phyloP scores from a whole-genome alignment of 2,888 invertebrate genomes.

The Xestia c-nigrum region DNA sequence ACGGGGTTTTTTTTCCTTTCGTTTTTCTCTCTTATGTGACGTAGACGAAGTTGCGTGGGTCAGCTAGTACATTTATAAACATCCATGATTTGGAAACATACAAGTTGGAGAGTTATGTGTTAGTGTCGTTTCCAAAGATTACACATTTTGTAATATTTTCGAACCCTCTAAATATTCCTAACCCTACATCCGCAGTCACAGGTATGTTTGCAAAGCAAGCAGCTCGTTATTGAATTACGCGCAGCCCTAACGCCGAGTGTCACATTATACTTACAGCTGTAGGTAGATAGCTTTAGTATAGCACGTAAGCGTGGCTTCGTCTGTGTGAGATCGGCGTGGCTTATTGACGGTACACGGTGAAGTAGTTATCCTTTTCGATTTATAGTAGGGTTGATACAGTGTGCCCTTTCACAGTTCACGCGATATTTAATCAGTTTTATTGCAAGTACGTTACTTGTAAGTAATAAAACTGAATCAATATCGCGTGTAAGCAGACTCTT shows the following conservation, averaged over 20 bases:
- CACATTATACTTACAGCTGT: constrained; percentile 44
- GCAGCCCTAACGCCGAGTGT: constrained; percentile 46
- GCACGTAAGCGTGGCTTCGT: constrained; percentile 8
- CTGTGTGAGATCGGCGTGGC: neutral
- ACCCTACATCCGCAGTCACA: constrained; percentile 19
- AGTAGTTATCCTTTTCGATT: neutral
- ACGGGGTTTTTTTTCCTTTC: too few species aligned
- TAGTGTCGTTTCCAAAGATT: neutral
- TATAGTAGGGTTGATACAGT: neutral
- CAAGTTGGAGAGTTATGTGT: too few species aligned
- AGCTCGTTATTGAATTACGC: constrained; percentile 56
- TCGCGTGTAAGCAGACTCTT: too few species aligned
- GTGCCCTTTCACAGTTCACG: neutral
- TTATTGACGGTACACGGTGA: neutral
- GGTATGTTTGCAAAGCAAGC: constrained; percentile 55
- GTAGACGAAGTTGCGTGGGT: too few species aligned
- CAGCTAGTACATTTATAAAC: too few species aligned
- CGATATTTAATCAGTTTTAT: too few species aligned
- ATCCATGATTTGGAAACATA: too few species aligned
- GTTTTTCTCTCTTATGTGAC: too few species aligned
- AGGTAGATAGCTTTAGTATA: constrained; percentile 3
- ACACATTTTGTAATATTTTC: neutral
- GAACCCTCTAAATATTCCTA: neutral
- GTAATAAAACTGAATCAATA: too few species aligned
- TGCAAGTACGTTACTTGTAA: too few species aligned